phyloP scores from a whole-genome alignment of 1,140 invertebrate genomes.

The Drosophila baimaii region DNA sequence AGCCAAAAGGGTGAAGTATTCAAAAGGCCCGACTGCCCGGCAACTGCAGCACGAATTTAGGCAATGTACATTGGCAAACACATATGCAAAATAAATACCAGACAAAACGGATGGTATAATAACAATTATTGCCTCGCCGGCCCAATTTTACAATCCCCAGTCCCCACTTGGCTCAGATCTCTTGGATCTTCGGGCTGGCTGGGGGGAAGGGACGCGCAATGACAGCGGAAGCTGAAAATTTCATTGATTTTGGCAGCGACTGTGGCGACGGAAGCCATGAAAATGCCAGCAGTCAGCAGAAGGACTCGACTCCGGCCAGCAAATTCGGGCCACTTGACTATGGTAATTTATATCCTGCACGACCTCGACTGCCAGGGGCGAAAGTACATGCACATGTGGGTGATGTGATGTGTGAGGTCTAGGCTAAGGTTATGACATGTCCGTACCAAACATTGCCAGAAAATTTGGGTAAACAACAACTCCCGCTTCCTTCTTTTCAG shows the following conservation, averaged over 20 bases:
- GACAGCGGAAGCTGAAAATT: conserved; percentile 73
- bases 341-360: conserved; percentile 73
- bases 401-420: conserved; percentile 59
- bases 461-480: conserved; percentile 60
- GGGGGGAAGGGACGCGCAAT: conserved; percentile 39
- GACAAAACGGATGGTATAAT: conserved; percentile 78
- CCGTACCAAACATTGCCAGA: conserved; percentile 43
- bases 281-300: conserved; percentile 62
- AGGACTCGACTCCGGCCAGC: conserved; percentile 55
- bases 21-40: neutral
- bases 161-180: conserved; percentile 35
- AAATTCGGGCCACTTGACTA: conserved; percentile 61
- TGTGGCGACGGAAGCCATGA: conserved; percentile 56
- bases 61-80: conserved; percentile 50
- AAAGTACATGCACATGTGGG: conserved; percentile 4
- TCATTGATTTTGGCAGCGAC: conserved; percentile 76
- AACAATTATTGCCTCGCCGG: conserved; percentile 76
- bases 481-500: neutral
- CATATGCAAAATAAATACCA: conserved; percentile 80
- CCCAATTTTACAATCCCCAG: conserved; percentile 61
- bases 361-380: conserved; percentile 53
- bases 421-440: conserved; percentile 80
- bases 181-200: neutral
- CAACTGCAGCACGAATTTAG: neutral
- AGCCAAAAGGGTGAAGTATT: conserved; percentile 14